phyloP scores from a whole-genome alignment of 2,888 invertebrate species.

The Torymus auratus region DNA sequence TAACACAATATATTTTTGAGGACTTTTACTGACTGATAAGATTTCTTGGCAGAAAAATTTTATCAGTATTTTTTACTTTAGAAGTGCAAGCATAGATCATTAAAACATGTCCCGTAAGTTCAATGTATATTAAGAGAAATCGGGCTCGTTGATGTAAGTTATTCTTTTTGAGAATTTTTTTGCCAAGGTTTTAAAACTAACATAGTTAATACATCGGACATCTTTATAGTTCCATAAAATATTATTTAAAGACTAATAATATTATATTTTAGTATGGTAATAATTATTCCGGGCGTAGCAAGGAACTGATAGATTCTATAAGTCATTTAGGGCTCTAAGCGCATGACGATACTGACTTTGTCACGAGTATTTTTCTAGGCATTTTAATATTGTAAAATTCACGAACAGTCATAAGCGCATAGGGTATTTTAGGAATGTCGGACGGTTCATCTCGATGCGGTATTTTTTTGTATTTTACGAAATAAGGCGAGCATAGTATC shows the following conservation, averaged over 20 bases:
- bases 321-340: conserved; percentile 52
- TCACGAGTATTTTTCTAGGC: conserved; percentile 52
- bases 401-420: conserved; percentile 47
- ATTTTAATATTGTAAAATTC: conserved; percentile 53
- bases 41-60: conserved; percentile 44
- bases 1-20: conserved; percentile 43
- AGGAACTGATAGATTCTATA: conserved; percentile 66
- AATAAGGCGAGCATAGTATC: conserved; percentile 46
- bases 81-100: conserved; percentile 17
- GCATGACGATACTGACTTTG: conserved; percentile 51
- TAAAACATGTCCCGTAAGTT: conserved; percentile 3
- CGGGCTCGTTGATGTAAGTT: conserved; percentile 9
- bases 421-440: conserved; percentile 48
- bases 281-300: conserved; percentile 63
- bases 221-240: conserved; percentile 44
- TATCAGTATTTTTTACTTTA: conserved; percentile 7
- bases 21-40: conserved; percentile 38
- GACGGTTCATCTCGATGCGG: conserved; percentile 33
- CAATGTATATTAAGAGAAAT: conserved; percentile 15
- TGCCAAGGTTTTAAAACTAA: conserved; percentile 43
- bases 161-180: conserved; percentile 27
- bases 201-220: conserved; percentile 40
- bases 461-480: conserved; percentile 34
- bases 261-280: conserved; percentile 54
- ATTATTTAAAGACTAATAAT: conserved; percentile 57